Conservation (phyloP, 2,113 vertebrate genomes). For the Rynchops niger region DNA sequence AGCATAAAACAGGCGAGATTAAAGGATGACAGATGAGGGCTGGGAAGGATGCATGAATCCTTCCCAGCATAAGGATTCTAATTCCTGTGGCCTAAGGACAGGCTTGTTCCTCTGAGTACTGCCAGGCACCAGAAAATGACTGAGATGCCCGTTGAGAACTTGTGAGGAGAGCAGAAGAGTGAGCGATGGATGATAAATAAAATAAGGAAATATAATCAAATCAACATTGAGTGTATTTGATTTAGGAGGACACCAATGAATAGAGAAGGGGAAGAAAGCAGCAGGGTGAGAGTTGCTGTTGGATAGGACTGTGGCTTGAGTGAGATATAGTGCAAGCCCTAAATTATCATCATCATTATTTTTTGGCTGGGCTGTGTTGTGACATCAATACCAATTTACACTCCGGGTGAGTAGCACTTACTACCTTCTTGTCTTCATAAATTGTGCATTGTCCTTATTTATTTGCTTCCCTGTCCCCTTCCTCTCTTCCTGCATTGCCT, state of each 20-base stretch:
- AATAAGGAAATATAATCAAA: slow-evolving; percentile 60
- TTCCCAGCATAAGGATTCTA: background rate
- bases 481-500: background rate
- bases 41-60: slow-evolving; percentile 1
- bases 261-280: slow-evolving; percentile 11
- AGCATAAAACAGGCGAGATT: slow-evolving; percentile 27
- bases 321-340: slow-evolving; percentile 57
- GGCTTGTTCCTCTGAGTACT: background rate
- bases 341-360: slow-evolving; percentile 66
- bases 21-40: slow-evolving; percentile 39
- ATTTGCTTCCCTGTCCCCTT: slow-evolving; percentile 45
- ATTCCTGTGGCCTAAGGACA: background rate
- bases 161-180: background rate
- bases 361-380: slow-evolving; percentile 62
- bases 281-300: slow-evolving; percentile 42
- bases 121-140: background rate
- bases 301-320: slow-evolving; percentile 42
- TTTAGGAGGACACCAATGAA: slow-evolving; percentile 62
- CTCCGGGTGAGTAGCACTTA: slow-evolving; percentile 63
- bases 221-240: slow-evolving; percentile 58
- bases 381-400: slow-evolving; percentile 72
- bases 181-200: slow-evolving; percentile 38
- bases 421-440: slow-evolving; percentile 68
- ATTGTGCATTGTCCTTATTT: slow-evolving; percentile 67
- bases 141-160: background rate